These are phyloP conservation scores for Haemorhous mexicanus DNA, from an alignment of 2,113 vertebrate species.

Conservation along the genomic window DNA sequence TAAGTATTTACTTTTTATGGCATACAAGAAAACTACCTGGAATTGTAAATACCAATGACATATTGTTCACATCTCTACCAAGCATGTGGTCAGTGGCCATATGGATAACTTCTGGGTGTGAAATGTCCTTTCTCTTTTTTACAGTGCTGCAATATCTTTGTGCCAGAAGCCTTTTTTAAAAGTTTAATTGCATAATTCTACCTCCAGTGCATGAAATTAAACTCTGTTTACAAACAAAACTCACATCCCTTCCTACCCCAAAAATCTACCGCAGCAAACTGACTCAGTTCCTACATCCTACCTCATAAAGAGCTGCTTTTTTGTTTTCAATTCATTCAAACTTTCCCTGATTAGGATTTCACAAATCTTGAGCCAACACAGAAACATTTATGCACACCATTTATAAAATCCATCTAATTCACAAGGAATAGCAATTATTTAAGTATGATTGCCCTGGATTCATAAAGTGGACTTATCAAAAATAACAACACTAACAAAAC, in stretches of 20 bases:
- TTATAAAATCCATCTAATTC: background rate
- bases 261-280: background rate
- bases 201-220: constrained; percentile 10
- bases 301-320: background rate
- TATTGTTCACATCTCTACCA: constrained; percentile 67
- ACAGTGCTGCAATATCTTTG: constrained; percentile 45
- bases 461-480: background rate
- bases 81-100: constrained; percentile 66
- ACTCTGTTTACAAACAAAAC: constrained; percentile 52
- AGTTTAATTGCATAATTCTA: constrained; percentile 52
- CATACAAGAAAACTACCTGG: constrained; percentile 67
- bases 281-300: background rate
- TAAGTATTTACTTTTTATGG: constrained; percentile 63
- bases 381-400: background rate
- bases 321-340: background rate
- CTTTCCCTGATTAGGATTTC: background rate
- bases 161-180: constrained; percentile 44
- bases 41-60: constrained; percentile 68
- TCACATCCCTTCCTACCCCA: background rate
- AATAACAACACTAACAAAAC: background rate
- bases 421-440: background rate
- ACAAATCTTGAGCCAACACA: background rate
- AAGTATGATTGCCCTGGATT: background rate
- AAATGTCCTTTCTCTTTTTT: constrained; percentile 61
- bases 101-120: constrained; percentile 67